Conservation (phyloP, 2,888 invertebrate species). For the Ochropleura plecta region DNA sequence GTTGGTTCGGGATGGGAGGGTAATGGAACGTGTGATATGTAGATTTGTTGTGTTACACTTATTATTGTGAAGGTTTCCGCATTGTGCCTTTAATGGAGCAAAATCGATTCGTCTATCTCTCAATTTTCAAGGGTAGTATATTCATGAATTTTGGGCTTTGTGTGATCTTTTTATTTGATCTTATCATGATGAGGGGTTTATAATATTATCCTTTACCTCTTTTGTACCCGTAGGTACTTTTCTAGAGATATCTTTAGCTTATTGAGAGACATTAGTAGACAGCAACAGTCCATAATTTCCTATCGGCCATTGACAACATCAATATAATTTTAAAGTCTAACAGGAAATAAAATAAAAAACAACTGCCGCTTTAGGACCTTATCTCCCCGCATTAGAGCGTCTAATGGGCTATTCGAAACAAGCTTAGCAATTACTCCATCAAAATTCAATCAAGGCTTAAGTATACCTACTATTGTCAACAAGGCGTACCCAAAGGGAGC, state of each 20-base stretch:
- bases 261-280: neutral
- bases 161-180: slow-evolving; percentile 48
- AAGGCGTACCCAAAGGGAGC: slow-evolving; percentile 27
- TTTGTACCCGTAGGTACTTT: neutral
- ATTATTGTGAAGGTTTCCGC: slow-evolving; percentile 75
- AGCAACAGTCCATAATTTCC: neutral
- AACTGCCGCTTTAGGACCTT: slow-evolving; percentile 35
- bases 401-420: slow-evolving; percentile 40
- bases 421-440: slow-evolving; percentile 45
- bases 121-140: slow-evolving; percentile 66
- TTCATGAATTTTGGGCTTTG: slow-evolving; percentile 56
- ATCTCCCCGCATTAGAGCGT: slow-evolving; percentile 41
- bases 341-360: slow-evolving; percentile 49
- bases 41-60: slow-evolving; percentile 80
- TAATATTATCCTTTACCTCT: slow-evolving; percentile 3
- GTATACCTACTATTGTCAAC: slow-evolving; percentile 34
- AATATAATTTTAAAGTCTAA: slow-evolving; percentile 46
- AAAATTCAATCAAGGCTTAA: slow-evolving; percentile 49
- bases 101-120: slow-evolving; percentile 75
- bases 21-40: slow-evolving; percentile 85
- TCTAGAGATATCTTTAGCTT: neutral
- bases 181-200: slow-evolving; percentile 11
- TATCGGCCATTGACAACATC: slow-evolving; percentile 23
- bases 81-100: slow-evolving; percentile 74
- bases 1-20: slow-evolving; percentile 72